Percentiles rank a stretch among this genome's conserved stretches.
Evolutionary conservation across 2,888 invertebrate species (phyloP).

Genomic region (Sabatieria punctata): DNA sequence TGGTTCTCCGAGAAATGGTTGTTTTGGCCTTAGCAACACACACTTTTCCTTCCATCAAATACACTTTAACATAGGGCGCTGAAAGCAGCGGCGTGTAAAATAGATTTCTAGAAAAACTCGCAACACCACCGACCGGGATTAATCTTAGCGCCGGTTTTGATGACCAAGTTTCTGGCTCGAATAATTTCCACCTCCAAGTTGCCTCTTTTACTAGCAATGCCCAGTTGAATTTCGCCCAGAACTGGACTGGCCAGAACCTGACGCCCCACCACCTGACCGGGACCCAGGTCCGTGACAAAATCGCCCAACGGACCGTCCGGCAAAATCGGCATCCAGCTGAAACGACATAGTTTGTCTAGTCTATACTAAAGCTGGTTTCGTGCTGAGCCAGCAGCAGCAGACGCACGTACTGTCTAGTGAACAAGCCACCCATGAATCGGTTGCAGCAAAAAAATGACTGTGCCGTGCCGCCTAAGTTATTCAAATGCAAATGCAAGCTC

Average conservation of each 20-base stretch:
- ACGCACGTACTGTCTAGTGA: too few species aligned
- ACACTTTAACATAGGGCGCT: constrained; percentile 97
- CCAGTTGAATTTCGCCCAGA: constrained; percentile 88
- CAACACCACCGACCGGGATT: constrained; percentile 43
- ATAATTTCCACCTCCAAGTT: constrained; percentile 86
- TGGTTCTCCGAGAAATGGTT: constrained; percentile 69
- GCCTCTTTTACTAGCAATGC: constrained; percentile 43
- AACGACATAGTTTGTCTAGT: too few species aligned
- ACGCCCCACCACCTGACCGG: constrained; percentile 92
- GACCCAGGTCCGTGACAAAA: constrained; percentile 31
- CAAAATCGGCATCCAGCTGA: constrained; percentile 16
- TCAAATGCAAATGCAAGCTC: too few species aligned
- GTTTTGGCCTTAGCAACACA: constrained; percentile 97
- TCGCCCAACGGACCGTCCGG: constrained; percentile 68
- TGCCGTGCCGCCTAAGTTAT: too few species aligned
- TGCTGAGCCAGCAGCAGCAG: too few species aligned
- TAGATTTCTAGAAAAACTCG: constrained; percentile 5
- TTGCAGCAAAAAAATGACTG: too few species aligned
- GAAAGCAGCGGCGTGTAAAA: too few species aligned
- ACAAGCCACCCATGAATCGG: too few species aligned
- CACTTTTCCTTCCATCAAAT: constrained; percentile 88
- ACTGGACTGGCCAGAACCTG: constrained; percentile 92
- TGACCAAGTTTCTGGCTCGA: constrained; percentile 81
- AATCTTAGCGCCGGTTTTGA: constrained; percentile 51
- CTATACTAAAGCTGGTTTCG: too few species aligned